Base-by-base conservation (phyloP, 1,140 invertebrate species). In the Brachionus rotundiformis region DNA sequence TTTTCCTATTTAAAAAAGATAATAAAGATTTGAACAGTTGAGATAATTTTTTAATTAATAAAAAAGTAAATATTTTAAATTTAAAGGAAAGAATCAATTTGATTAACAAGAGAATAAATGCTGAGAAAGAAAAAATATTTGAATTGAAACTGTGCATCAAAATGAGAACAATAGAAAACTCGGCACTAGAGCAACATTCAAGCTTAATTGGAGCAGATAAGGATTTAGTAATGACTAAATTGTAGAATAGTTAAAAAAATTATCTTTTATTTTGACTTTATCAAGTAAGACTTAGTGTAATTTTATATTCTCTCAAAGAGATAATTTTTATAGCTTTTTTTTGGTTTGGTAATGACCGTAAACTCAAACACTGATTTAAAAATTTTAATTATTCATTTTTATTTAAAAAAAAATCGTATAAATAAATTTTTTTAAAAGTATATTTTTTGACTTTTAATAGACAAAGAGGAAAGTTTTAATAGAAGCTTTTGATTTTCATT, bases 41-140 rank as follows among this genome's bases (percentile, higher is more conserved):
- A 54, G 47, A 54, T 10, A 54, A 54, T 36, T 36, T 68, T 68
- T 36, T 4, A 19, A 19, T n/a, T n/a, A n/a, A n/a, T n/a, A n/a
- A 31, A 33, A 36, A 16, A 33, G 5, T 68, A 36, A 68, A 68
- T 29, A 16, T 63, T 68, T 68, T 68, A 36, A 16, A 33, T 68
- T 68, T 68, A 16, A 41, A 73, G 76, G 76, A 79, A 79, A 31
- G 76, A 54, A 79, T 79, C 49, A 79, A 79, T 59, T 79, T 79
- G 29, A 79, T 79, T 25, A 79, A 54, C 47, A 79, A 79, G 25
- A 10, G 76, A 54, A 79, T 79, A 23, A 39, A 36, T 23, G 36
- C 31, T 31, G 76, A 79, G 47, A 79, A 63, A 63, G 76, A 79
- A 29, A 79, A 79, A 79, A 79, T 79, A n/a, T 59, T 59, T 19